phyloP scores from a whole-genome alignment of 2,113 vertebrate species.

The Nettapus auritus region DNA sequence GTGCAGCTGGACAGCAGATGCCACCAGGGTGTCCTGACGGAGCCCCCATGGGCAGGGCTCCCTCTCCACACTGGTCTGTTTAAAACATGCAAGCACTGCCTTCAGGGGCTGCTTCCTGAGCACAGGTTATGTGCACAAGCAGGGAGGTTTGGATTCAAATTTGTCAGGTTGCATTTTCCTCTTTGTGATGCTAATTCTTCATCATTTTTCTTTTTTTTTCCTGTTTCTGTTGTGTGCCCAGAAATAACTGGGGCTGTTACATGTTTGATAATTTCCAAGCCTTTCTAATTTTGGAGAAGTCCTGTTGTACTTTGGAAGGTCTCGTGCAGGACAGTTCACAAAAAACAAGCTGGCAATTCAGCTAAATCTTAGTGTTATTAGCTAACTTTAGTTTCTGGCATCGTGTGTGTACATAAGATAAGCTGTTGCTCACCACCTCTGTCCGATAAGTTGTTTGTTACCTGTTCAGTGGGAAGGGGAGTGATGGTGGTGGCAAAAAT shows the following conservation, averaged over 20 bases:
- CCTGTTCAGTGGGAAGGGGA: not conserved
- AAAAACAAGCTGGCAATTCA: not conserved
- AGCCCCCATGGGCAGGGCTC: not conserved
- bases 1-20: not conserved
- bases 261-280: not conserved
- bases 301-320: not conserved
- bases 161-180: not conserved
- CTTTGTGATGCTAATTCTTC: not conserved
- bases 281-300: not conserved
- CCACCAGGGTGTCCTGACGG: not conserved
- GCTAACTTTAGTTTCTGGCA: not conserved
- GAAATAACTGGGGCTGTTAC: not conserved
- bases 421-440: not conserved
- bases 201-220: not conserved
- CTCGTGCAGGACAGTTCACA: not conserved
- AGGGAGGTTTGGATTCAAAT: not conserved
- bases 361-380: not conserved
- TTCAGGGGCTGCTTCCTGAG: not conserved
- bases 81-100: fast-evolving
- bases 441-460: not conserved
- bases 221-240: not conserved
- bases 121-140: fast-evolving
- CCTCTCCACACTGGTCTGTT: not conserved
- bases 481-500: not conserved
- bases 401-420: not conserved